A percentile compares a stretch with the other conserved stretches of the same genome.
phyloP scores from a whole-genome alignment of 2,888 invertebrate genomes.

The Cryptocheilus praepositus region DNA sequence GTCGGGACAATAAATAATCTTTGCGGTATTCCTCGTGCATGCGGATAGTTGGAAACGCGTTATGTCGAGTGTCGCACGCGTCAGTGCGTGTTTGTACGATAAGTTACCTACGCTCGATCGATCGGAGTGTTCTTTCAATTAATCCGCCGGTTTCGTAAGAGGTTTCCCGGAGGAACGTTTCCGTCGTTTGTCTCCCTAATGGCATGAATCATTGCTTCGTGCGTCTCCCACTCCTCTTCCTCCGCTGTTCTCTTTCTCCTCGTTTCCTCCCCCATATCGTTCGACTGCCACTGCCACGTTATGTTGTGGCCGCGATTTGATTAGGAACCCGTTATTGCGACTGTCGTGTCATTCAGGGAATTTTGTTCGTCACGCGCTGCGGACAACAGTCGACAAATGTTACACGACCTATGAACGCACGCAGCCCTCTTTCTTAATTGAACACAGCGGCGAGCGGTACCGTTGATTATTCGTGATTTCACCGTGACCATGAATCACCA shows the following conservation, averaged over 20 bases:
- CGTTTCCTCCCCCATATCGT: background rate
- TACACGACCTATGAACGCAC: slow-evolving; percentile 18
- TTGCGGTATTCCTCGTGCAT: no score
- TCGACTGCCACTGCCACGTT: no score
- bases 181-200: slow-evolving; percentile 38
- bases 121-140: slow-evolving; percentile 47
- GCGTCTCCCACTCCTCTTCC: slow-evolving; percentile 1
- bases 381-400: background rate
- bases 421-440: no score
- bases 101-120: slow-evolving; percentile 51
- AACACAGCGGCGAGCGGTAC: background rate
- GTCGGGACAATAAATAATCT: no score
- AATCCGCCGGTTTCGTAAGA: slow-evolving; percentile 34
- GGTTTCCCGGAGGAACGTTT: slow-evolving; percentile 31
- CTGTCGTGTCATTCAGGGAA: no score
- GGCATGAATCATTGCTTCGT: slow-evolving; percentile 25
- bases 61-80: background rate
- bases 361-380: background rate
- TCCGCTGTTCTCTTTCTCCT: background rate
- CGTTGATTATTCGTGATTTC: slow-evolving; percentile 53
- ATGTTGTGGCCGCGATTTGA: no score
- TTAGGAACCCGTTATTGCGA: no score
- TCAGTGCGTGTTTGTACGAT: slow-evolving; percentile 22
- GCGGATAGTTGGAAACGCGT: no score
- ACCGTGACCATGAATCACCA: slow-evolving; percentile 58